Evolutionary conservation across 2,888 invertebrate species (phyloP).

Genomic region (Baronia brevicornis): DNA sequence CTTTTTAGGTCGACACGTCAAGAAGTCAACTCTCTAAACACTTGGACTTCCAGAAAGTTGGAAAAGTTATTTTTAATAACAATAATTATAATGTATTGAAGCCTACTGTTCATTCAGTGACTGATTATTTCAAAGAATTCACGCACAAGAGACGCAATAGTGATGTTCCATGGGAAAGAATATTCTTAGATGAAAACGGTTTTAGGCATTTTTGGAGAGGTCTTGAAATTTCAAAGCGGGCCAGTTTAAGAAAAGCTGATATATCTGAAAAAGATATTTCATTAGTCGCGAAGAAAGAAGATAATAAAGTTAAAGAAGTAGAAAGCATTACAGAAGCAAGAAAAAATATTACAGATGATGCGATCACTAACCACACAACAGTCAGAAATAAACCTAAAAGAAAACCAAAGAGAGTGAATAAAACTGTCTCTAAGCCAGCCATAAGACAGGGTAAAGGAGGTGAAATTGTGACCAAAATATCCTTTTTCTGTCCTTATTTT

Average conservation of each 20-base stretch:
- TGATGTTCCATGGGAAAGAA: conserved; percentile 23
- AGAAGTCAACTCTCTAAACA: conserved; percentile 32
- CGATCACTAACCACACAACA: neutral
- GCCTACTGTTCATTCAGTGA: conserved; percentile 36
- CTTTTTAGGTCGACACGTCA: conserved; percentile 5
- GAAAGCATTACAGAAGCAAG: neutral
- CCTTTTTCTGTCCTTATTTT: conserved; percentile 54
- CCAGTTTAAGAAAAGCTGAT: conserved; percentile 31
- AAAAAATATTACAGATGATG: conserved; percentile 1
- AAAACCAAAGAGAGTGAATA: conserved; percentile 14
- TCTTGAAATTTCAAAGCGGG: conserved; percentile 20
- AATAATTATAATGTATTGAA: conserved; percentile 46
- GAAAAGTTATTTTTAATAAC: conserved; percentile 33
- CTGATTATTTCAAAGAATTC: conserved; percentile 43
- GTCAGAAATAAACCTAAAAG: conserved; percentile 17
- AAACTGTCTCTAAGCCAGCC: conserved; percentile 12
- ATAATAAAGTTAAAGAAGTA: neutral
- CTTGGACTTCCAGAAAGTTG: conserved; percentile 45
- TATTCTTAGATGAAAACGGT: conserved; percentile 47
- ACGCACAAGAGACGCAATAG: conserved; percentile 28
- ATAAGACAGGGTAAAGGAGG: conserved; percentile 16
- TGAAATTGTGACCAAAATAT: conserved; percentile 30
- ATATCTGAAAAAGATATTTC: conserved; percentile 1
- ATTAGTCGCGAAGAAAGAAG: conserved; percentile 6
- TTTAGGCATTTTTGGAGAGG: conserved; percentile 49